phyloP scores from a whole-genome alignment of 2,888 invertebrate species.

The Chydorus sphaericus region DNA sequence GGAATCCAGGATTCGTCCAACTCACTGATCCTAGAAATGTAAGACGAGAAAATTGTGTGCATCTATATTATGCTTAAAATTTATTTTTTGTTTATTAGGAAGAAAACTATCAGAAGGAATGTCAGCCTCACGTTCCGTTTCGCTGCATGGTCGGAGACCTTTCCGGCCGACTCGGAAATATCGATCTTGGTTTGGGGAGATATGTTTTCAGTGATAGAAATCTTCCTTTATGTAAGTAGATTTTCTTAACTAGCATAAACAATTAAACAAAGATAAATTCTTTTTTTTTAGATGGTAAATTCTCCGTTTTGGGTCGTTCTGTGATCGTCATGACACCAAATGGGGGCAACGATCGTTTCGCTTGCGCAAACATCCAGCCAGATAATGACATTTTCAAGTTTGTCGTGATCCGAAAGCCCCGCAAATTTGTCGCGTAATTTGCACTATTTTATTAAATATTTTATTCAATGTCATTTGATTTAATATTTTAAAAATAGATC shows the following conservation, averaged over 20 bases:
- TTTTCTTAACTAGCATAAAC: background rate
- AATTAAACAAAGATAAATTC: background rate
- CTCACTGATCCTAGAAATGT: conserved; percentile 68
- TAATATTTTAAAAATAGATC: too few relatives aligned
- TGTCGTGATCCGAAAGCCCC: conserved; percentile 70
- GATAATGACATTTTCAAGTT: conserved; percentile 83
- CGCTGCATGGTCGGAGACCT: conserved; percentile 85
- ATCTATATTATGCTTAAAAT: background rate
- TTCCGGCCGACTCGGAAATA: conserved; percentile 66
- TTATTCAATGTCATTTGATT: conserved; percentile 19
- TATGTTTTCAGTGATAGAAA: conserved; percentile 70
- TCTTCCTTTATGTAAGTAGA: conserved; percentile 50
- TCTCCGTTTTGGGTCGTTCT: conserved; percentile 64
- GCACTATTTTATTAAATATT: background rate
- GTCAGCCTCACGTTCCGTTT: conserved; percentile 70
- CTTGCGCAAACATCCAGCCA: conserved; percentile 81
- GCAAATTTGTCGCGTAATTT: conserved; percentile 72
- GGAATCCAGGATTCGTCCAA: conserved; percentile 84
- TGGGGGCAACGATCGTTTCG: conserved; percentile 51
- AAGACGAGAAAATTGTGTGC: too few relatives aligned
- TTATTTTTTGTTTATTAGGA: conserved; percentile 37
- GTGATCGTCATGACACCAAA: conserved; percentile 69
- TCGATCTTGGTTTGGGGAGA: conserved; percentile 60
- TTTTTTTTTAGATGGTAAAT: conserved; percentile 40
- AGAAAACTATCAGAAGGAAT: conserved; percentile 71